Percentiles rank a stretch among this genome's conserved stretches.
Evolutionary conservation across 1,140 invertebrate species (phyloP).

Genomic region (Protaetia brevitarsis): DNA sequence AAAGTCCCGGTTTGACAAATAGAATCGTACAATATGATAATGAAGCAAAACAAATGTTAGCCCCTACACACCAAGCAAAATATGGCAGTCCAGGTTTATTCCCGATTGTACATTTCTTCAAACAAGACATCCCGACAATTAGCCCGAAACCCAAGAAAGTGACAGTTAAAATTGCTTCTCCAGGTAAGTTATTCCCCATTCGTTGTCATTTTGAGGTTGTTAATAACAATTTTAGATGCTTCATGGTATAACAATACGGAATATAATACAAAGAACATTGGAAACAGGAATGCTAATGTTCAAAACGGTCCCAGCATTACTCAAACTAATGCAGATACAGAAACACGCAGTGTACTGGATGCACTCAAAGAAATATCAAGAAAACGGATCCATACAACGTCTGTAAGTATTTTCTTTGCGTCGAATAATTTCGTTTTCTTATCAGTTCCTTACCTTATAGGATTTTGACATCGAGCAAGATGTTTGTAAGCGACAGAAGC

Average conservation of each 20-base stretch:
- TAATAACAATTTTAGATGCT: not conserved
- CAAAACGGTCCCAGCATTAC: not conserved
- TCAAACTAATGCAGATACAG: constrained; percentile 4
- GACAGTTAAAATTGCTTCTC: constrained; percentile 48
- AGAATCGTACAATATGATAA: constrained; percentile 50
- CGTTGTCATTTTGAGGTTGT: not conserved
- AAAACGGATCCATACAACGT: constrained; percentile 51
- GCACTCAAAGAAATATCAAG: constrained; percentile 53
- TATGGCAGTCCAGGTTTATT: constrained; percentile 46
- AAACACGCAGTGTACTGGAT: constrained; percentile 51
- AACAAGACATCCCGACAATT: constrained; percentile 41
- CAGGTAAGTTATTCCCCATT: constrained; percentile 43
- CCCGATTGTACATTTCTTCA: constrained; percentile 43
- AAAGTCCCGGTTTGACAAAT: constrained; percentile 49
- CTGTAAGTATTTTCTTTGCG: too few species aligned
- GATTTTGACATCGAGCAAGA: constrained; percentile 15
- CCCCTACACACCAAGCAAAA: constrained; percentile 35
- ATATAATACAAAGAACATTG: not conserved
- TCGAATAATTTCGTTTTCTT: not conserved
- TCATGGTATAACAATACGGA: not conserved
- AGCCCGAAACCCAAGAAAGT: constrained; percentile 38
- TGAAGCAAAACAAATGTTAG: constrained; percentile 34
- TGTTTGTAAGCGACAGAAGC: constrained; percentile 12
- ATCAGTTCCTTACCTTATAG: not conserved
- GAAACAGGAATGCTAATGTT: not conserved